phyloP scores from a whole-genome alignment of 2,888 invertebrate species.

The Coenonympha glycerion region DNA sequence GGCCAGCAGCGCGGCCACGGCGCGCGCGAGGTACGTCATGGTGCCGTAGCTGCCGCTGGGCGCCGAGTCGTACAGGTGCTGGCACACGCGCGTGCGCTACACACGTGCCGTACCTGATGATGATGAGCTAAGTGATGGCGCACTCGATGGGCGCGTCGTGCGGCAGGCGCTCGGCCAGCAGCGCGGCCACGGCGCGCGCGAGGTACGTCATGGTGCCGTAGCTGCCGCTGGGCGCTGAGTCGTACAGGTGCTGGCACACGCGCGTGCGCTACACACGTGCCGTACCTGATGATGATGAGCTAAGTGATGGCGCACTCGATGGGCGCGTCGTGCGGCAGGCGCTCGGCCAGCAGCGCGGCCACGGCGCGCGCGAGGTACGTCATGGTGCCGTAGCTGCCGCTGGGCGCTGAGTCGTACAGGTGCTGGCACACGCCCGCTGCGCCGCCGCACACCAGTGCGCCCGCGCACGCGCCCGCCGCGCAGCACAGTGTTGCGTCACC shows the following conservation, averaged over 20 bases:
- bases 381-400: slow-evolving; percentile 98
- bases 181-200: no score
- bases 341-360: slow-evolving; percentile 80
- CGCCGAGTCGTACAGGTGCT: no score
- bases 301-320: slow-evolving; percentile 87
- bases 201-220: slow-evolving; percentile 99
- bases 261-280: slow-evolving; percentile 74
- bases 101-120: no score
- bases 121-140: slow-evolving; percentile 81
- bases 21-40: no score
- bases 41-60: no score
- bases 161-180: no score
- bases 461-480: slow-evolving; percentile 80
- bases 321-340: slow-evolving; percentile 84
- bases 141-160: slow-evolving; percentile 88
- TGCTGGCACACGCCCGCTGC: slow-evolving; percentile 97
- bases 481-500: slow-evolving; percentile 97
- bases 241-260: slow-evolving; percentile 77
- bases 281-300: slow-evolving; percentile 20
- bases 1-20: no score
- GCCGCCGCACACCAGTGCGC: slow-evolving; percentile 88
- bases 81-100: no score
- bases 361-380: slow-evolving; percentile 94
- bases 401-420: slow-evolving; percentile 98
- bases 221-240: no score